phyloP scores from a whole-genome alignment of 2,113 vertebrate species.

The Zapornia atra region DNA sequence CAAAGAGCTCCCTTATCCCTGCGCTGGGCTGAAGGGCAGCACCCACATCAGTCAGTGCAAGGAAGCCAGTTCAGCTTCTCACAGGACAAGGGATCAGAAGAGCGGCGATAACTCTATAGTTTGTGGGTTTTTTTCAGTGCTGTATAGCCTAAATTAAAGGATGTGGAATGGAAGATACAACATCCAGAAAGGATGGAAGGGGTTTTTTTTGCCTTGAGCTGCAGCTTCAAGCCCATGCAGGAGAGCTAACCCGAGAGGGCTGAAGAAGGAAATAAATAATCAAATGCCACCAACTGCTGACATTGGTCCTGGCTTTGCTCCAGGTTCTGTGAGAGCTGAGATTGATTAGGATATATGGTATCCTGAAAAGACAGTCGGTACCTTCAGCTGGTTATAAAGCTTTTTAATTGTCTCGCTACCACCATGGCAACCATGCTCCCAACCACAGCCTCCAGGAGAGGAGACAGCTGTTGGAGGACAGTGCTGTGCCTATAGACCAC shows the following conservation, averaged over 20 bases:
- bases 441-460: background rate
- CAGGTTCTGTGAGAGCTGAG: slow-evolving; percentile 33
- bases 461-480: background rate
- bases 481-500: background rate
- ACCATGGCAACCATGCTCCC: slow-evolving; percentile 36
- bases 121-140: background rate
- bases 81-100: background rate
- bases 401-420: slow-evolving; percentile 27
- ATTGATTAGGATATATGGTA: slow-evolving; percentile 60
- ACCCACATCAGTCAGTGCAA: background rate
- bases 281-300: background rate
- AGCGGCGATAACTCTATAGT: background rate
- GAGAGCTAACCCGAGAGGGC: background rate
- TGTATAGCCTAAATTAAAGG: background rate
- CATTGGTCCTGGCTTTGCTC: slow-evolving; percentile 14
- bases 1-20: slow-evolving; percentile 16
- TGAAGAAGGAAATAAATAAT: background rate
- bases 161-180: background rate
- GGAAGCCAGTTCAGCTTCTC: background rate
- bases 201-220: background rate
- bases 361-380: slow-evolving; percentile 52
- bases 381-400: slow-evolving; percentile 45
- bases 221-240: background rate
- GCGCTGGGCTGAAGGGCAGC: background rate
- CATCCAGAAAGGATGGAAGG: background rate